Evolutionary conservation across 2,113 vertebrate genomes (phyloP), one percentile per base, ranked within the genome.

Genomic region (Ellobius talpinus): DNA sequence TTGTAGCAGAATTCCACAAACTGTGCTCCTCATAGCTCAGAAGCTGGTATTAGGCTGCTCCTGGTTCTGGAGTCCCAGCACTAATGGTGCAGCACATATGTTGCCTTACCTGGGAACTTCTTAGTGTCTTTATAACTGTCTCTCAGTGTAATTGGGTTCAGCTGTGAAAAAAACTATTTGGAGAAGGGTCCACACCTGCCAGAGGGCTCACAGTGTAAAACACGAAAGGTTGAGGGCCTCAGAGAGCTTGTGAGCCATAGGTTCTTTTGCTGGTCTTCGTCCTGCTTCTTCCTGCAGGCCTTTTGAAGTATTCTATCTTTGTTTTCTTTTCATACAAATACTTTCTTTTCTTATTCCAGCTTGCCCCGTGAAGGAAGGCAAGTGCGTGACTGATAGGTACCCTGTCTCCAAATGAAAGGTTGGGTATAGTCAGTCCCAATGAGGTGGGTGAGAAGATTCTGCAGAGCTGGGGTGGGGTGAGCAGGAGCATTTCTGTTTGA

Each of bases 121-220:
- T 65, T 61, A 50, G 36, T 61, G 45, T 89, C 76, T 73, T 81
- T 55, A 86, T 93, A 47, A 85, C 86, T 96, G 2, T 77, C 10
- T 96, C 79, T 89, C 72, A 14, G 6, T 93, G 13, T 89, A 70
- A 70, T 50, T 91, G 63, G n/a, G 85, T 86, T 91, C 65, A 47
- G 50, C 65, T 50, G 24, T 72, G 63, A 63, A 72, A 73, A 76
- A 89, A 29, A 36, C 68, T 66, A 31, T 90, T 66, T 36, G 50
- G 21, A 58, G 84, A 79, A 10, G 16, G 26, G 12, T 77, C 29
- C 42, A 23, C 33, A 23, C 58, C 14, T 74, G 29, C 29, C 29
- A 23, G 16, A 47, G 84, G 19, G 84, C 42, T 86, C 39, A 33
- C 10, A 31, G 21, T 50, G 5, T 5, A 66, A 47, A 68, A 23